Base-by-base conservation (phyloP, 2,113 vertebrate genomes). In the Thermophis baileyi region DNA sequence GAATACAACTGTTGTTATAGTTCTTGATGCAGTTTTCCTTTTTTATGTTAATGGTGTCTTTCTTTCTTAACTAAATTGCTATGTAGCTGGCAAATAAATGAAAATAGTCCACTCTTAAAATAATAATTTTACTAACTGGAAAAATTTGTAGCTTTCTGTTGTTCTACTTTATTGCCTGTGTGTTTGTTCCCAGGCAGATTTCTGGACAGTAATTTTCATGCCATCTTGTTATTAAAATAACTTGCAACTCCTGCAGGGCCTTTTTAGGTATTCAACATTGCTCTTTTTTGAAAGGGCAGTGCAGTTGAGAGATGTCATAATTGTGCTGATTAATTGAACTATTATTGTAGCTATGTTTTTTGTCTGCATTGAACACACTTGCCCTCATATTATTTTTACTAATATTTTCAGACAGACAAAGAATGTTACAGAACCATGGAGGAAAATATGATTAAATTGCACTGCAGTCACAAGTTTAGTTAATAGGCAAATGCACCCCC, bases 1-100 rank as follows among this genome's bases (percentile, higher is more conserved):
- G 93, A 86, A 50, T 18, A 92, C 93, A 95, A 90, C 95, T 94
- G 94, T 96, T 95, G 51, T 90, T 95, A 89, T 44, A 69, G 25
- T 93, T 91, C 89, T 92, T 95, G 25, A 55, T 91, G 12, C 91
- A 92, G 95, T 92, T 96, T 93, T 88, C 92, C 27, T 93, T 93
- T 91, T 93, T 90, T 86, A 93, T 93, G 92, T 90, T 93, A 93
- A 93, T 93, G 22, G 89, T 87, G 49, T 93, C 74, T 93, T 90
- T 93, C 92, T 85, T 93, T 89, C 53, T 89, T 90, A 95, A 92
- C 89, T 49, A 95, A 50, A 88, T 94, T 94, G 90, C 25, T 90
- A 81, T n/a, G 46, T 92, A 94, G 60, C 95, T 94, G 53, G n/a
- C 93, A 88, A 90, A 63, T 53, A 95, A 89, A 93, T 96, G 89